A percentile compares a stretch with the other conserved stretches of the same genome.
These are phyloP conservation scores for Aromia moschata DNA, from an alignment of 2,888 invertebrate genomes.

Conservation along the genomic window DNA sequence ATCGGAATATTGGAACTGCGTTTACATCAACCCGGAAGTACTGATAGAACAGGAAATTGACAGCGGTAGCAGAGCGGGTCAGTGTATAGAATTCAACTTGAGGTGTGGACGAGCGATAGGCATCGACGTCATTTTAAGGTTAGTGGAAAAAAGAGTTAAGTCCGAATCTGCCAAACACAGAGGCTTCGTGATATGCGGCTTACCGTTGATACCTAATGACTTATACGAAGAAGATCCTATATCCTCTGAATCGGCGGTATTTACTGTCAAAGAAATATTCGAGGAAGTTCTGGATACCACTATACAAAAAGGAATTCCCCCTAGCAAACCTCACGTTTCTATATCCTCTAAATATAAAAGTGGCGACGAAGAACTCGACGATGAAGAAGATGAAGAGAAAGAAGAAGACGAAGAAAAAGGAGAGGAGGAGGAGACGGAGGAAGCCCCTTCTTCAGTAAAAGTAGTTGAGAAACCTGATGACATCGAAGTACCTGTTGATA, in stretches of 20 bases:
- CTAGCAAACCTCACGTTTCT: slow-evolving; percentile 40
- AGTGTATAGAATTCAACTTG: slow-evolving; percentile 69
- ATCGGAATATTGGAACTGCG: slow-evolving; percentile 67
- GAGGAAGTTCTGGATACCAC: slow-evolving; percentile 55
- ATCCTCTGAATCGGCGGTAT: slow-evolving; percentile 59
- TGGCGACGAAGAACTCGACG: slow-evolving; percentile 36
- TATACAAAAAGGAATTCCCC: slow-evolving; percentile 40
- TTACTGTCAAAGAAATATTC: slow-evolving; percentile 59
- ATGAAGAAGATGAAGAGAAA: slow-evolving; percentile 46
- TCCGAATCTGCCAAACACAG: slow-evolving; percentile 66
- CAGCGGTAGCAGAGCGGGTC: slow-evolving; percentile 67
- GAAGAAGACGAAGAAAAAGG: slow-evolving; percentile 45
- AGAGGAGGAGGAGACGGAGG: slow-evolving; percentile 47
- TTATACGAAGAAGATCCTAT: slow-evolving; percentile 58
- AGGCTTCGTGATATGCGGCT: slow-evolving; percentile 73
- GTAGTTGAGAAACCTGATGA: slow-evolving; percentile 29
- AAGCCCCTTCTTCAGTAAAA: no score
- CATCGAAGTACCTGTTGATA: slow-evolving; percentile 39
- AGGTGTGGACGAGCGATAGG: slow-evolving; percentile 65
- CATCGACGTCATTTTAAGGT: slow-evolving; percentile 64
- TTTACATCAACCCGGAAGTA: slow-evolving; percentile 68
- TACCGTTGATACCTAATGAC: slow-evolving; percentile 69
- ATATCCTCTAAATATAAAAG: slow-evolving; percentile 38
- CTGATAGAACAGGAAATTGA: slow-evolving; percentile 69
- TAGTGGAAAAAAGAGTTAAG: slow-evolving; percentile 66